Evolutionary conservation across 2,113 vertebrate species (phyloP), one percentile per base, ranked within the genome.

Genomic region (Psephotus haematonotus): DNA sequence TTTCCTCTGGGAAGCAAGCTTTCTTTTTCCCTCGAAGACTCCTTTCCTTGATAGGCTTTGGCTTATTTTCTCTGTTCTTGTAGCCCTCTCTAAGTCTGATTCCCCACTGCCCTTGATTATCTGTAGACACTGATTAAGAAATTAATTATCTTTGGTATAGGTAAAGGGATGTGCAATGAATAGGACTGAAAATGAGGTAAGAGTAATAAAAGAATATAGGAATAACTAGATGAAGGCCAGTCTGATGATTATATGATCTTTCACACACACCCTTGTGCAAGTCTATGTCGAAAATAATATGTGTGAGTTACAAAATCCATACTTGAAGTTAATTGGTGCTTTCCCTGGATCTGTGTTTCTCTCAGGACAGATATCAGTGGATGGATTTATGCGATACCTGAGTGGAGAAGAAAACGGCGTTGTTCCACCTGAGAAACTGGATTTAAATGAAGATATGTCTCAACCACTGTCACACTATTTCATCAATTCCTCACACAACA

Each of bases 401-500:
- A 99, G 97, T 6, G 98, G 99, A 52, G 99, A 99, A 89, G 99
- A 99, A 97, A 99, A 99, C n/a, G 98, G 98, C 43, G 99, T 99
- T 4, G 99, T 99, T 68, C 99, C 99, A 24, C 99, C 98, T 19
- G 99, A 99, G 98, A 99, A 99, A 98, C 98, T 99, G 98, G 99
- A 99, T 98, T 98, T 99, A 98, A 99, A 99, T 88, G 99, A 99
- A 98, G 99, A 99, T 95, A 99, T 99, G 99, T 99, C 99, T 88
- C 97, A 99, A 90, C 99, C 99, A 28, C 98, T 99, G 68, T 99
- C 99, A 90, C 99, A 99, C 96, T 99, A 99, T 93, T 99, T 99
- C 97, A 99, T 99, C 97, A 99, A 99, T 97, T 99, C 99, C 84
- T 99, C 99, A 18, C 99, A 99, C 97, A 99, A 98, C 89, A 99